phyloP scores from a whole-genome alignment of 2,113 vertebrate genomes.

The Diglossa brunneiventris region DNA sequence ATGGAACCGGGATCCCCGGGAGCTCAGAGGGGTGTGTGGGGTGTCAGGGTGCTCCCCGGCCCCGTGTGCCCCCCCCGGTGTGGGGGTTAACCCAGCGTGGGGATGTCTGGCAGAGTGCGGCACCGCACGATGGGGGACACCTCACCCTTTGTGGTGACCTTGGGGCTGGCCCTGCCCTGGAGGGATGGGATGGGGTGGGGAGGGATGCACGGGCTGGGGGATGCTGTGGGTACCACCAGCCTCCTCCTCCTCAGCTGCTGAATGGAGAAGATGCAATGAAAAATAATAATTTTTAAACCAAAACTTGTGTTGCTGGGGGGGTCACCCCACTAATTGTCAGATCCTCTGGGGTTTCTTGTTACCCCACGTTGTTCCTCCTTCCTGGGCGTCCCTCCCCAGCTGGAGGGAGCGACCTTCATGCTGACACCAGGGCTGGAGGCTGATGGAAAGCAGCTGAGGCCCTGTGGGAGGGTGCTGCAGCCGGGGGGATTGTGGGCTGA shows the following conservation, averaged over 20 bases:
- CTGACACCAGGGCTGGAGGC: rapidly evolving
- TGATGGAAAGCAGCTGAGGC: neutral
- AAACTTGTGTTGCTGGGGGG: neutral
- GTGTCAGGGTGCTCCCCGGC: neutral
- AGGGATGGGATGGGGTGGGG: neutral
- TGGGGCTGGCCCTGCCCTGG: neutral
- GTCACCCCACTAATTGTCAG: rapidly evolving
- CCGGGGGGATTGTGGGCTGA: neutral
- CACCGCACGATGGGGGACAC: neutral
- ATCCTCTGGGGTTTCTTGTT: rapidly evolving
- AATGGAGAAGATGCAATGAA: neutral
- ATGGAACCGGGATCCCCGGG: neutral
- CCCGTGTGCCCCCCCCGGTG: neutral
- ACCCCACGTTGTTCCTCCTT: neutral
- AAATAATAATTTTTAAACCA: neutral
- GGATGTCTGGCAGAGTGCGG: constrained; percentile 23
- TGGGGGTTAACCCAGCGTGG: neutral
- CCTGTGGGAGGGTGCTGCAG: neutral
- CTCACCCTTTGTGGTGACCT: neutral
- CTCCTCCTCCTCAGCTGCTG: neutral
- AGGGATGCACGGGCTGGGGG: rapidly evolving
- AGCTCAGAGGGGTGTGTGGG: neutral
- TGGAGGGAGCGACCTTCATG: neutral
- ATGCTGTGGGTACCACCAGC: rapidly evolving
- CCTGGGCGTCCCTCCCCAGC: neutral